Evolutionary conservation across 2,888 invertebrate genomes (phyloP).

Genomic region (Leucophenga maculata): DNA sequence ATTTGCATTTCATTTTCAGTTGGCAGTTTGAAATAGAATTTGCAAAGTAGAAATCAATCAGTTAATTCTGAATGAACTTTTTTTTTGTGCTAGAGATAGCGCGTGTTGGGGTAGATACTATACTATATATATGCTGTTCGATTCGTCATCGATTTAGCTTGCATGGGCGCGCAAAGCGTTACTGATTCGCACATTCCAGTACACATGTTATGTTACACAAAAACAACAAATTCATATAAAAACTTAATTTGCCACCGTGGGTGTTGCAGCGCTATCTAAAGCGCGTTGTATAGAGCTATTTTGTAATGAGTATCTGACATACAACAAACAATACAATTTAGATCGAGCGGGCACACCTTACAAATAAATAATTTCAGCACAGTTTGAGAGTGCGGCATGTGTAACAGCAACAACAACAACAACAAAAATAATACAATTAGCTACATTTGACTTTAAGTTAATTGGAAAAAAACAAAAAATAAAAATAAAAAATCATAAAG

Average conservation of each 20-base stretch:
- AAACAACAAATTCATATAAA: no score
- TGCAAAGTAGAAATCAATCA: constrained; percentile 19
- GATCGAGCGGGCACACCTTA: constrained; percentile 55
- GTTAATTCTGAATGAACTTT: neutral
- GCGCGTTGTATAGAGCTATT: no score
- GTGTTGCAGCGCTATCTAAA: no score
- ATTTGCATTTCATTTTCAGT: constrained; percentile 20
- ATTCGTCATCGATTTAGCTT: no score
- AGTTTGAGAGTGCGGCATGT: neutral
- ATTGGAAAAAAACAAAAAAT: neutral
- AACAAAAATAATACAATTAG: constrained; percentile 51
- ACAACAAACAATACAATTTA: no score
- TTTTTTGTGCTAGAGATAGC: no score
- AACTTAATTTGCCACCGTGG: no score
- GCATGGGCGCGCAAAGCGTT: constrained; percentile 8
- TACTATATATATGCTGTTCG: no score
- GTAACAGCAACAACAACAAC: neutral
- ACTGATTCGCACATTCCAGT: no score
- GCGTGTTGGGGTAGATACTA: no score
- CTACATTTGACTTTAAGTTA: constrained; percentile 52
- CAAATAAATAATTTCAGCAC: constrained; percentile 34
- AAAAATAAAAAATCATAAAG: constrained; percentile 28
- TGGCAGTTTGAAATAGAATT: constrained; percentile 17
- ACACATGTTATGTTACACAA: no score
- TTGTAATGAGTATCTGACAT: no score